Conservation (phyloP, 1,140 invertebrate genomes). For the Apis mellifera region Amel_HAv3.1 CM009938.2:3642001-3642500, state of each 20-base stretch:
- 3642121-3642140: neutral
- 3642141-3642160: neutral
- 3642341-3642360: slow-evolving; percentile 1
- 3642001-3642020: no score
- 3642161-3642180: neutral
- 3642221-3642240: slow-evolving; percentile 49
- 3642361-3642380: slow-evolving; percentile 22
- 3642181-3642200: slow-evolving; percentile 19
- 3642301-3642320: slow-evolving; percentile 31
- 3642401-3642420: neutral
- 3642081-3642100: neutral
- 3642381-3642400: neutral
- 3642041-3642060: neutral
- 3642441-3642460: no score
- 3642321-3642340: slow-evolving; percentile 22
- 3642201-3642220: slow-evolving; percentile 22
- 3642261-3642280: slow-evolving; percentile 62
- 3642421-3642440: neutral
- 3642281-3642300: slow-evolving; percentile 37
- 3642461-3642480: no score
- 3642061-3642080: neutral
- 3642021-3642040: no score
- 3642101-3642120: neutral
- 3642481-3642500: no score
- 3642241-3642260: slow-evolving; percentile 63